Evolutionary conservation across 2,888 invertebrate genomes (phyloP).

Genomic region (Drosophila mimica): DNA sequence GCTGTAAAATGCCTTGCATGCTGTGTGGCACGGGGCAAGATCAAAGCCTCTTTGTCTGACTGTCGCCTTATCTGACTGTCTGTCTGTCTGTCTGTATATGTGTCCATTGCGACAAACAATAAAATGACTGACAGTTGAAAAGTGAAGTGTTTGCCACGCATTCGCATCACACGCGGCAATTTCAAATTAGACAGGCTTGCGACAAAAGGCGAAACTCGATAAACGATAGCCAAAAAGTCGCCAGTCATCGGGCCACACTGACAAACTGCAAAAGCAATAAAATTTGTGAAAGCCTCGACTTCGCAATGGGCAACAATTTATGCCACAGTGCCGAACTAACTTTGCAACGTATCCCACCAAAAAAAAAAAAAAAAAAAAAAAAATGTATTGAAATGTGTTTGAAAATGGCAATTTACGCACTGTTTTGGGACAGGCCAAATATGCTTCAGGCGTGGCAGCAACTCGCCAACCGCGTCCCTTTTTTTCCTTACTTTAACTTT

Average conservation of each 20-base stretch:
- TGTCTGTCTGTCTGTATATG: neutral
- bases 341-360: conserved; percentile 39
- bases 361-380: conserved; percentile 19
- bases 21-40: conserved; percentile 48
- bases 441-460: conserved; percentile 67
- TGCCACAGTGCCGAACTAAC: conserved; percentile 37
- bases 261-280: conserved; percentile 68
- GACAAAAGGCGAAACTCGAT: conserved; percentile 7
- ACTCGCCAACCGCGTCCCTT: conserved; percentile 44
- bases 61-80: neutral
- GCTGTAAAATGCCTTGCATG: conserved; percentile 66
- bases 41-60: conserved; percentile 49
- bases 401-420: conserved; percentile 80
- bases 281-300: conserved; percentile 28
- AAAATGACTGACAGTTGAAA: conserved; percentile 64
- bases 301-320: conserved; percentile 34
- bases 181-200: conserved; percentile 31
- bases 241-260: conserved; percentile 45
- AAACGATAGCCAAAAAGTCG: conserved; percentile 43
- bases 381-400: conserved; percentile 74
- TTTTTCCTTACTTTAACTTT: conserved; percentile 17
- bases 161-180: conserved; percentile 61
- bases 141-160: conserved; percentile 57
- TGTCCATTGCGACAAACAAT: conserved; percentile 54
- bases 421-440: conserved; percentile 65